Evolutionary conservation across 2,113 vertebrate species (phyloP).

Genomic region (Osmerus mordax): DNA sequence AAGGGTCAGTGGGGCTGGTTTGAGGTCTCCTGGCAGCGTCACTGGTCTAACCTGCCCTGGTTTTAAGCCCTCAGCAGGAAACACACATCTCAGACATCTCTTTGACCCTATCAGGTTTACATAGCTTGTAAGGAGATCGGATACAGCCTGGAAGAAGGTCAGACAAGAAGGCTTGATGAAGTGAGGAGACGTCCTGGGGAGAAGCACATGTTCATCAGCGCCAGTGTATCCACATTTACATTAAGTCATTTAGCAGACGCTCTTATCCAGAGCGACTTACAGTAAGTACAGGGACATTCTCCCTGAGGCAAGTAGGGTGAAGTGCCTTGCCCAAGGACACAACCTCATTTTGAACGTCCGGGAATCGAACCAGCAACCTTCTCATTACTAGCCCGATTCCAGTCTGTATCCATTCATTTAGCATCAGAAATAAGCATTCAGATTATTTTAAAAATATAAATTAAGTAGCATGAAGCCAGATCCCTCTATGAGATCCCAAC

Average conservation of each 20-base stretch:
- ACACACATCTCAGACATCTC: conserved; percentile 11
- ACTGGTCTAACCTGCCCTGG: conserved; percentile 31
- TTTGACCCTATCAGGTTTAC: conserved; percentile 29
- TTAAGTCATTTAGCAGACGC: too few relatives aligned
- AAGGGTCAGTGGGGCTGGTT: too few relatives aligned
- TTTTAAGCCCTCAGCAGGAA: conserved; percentile 41
- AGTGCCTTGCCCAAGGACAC: too few relatives aligned
- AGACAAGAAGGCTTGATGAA: conserved; percentile 26
- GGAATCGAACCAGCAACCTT: too few relatives aligned
- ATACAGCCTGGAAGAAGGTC: conserved; percentile 25
- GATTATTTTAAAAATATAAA: background rate
- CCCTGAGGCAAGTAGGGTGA: too few relatives aligned
- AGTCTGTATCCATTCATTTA: background rate
- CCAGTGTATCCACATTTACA: background rate
- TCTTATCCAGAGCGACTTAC: too few relatives aligned
- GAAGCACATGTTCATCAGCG: background rate
- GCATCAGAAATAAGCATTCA: background rate
- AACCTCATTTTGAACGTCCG: too few relatives aligned
- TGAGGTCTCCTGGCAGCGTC: too few relatives aligned
- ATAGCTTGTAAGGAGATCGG: conserved; percentile 44
- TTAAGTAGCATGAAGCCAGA: background rate
- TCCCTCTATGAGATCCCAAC: too few relatives aligned
- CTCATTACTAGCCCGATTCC: too few relatives aligned
- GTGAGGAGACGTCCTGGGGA: background rate
- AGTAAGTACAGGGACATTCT: too few relatives aligned